phyloP scores from a whole-genome alignment of 2,797 vertebrate species.

The Nyctibius grandis region DNA sequence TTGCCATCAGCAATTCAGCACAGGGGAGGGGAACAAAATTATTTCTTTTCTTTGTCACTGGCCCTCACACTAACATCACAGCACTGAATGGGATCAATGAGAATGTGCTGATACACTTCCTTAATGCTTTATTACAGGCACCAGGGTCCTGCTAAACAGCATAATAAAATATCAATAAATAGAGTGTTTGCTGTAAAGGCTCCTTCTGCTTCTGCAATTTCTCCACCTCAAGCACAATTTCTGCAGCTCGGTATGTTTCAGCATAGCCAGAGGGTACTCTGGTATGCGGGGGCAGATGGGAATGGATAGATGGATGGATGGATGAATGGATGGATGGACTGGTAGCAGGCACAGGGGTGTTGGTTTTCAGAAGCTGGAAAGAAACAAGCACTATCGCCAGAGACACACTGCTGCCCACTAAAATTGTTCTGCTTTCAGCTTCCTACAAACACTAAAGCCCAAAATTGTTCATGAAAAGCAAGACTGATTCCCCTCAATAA shows the following conservation, averaged over 20 bases:
- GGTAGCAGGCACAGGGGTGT: neutral
- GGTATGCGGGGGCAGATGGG: neutral
- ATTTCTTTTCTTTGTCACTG: conserved; percentile 3
- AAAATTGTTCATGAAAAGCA: neutral
- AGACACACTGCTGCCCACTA: neutral
- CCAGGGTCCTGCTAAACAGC: conserved; percentile 45
- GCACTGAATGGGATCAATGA: conserved; percentile 24
- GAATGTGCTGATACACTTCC: conserved; percentile 51
- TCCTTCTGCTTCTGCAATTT: neutral
- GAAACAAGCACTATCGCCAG: neutral
- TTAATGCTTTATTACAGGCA: conserved; percentile 61
- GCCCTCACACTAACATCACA: neutral
- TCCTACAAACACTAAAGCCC: neutral
- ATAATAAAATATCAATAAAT: conserved; percentile 63
- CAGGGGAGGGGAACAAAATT: neutral
- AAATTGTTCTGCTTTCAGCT: neutral
- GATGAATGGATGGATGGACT: neutral
- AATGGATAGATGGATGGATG: neutral
- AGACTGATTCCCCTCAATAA: neutral
- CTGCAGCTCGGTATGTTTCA: neutral
- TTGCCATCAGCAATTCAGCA: conserved; percentile 10
- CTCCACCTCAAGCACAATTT: neutral
- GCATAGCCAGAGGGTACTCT: neutral
- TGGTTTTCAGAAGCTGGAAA: neutral
- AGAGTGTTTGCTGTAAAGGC: neutral